Percentiles rank a stretch among this genome's conserved stretches.
Evolutionary conservation across 2,797 vertebrate genomes (phyloP).

Genomic region (Cichlasoma orientale): DNA sequence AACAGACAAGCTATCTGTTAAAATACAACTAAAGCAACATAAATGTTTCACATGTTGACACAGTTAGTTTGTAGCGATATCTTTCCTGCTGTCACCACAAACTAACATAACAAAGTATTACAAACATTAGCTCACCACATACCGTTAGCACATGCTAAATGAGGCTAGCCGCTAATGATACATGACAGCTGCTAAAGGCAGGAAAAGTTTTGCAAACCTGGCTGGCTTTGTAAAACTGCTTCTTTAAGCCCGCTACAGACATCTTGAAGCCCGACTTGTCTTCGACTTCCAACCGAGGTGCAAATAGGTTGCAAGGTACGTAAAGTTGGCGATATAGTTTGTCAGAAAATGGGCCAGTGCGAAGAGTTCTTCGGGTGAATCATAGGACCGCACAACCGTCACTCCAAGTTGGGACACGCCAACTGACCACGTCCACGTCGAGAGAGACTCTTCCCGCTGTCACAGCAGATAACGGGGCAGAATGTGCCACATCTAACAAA

Average conservation of each 20-base stretch:
- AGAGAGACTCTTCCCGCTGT: constrained; percentile 45
- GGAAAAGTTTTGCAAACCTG: constrained; percentile 86
- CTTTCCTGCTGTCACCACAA: not conserved
- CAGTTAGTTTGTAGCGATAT: not conserved
- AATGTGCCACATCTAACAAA: accelerated
- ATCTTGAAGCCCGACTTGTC: constrained; percentile 78
- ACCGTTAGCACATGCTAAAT: constrained; percentile 64
- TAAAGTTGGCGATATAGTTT: constrained; percentile 46
- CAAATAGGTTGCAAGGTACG: constrained; percentile 20
- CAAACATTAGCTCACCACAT: constrained; percentile 11
- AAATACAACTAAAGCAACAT: not conserved
- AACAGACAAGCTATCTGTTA: not conserved
- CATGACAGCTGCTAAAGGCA: constrained; percentile 50
- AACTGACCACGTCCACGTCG: constrained; percentile 77
- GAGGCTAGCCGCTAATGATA: constrained; percentile 61
- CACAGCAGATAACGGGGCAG: not conserved
- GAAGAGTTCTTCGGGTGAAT: constrained; percentile 39
- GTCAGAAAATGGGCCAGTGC: constrained; percentile 44
- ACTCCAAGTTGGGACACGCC: constrained; percentile 72
- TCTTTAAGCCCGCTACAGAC: constrained; percentile 97
- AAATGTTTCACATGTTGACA: not conserved
- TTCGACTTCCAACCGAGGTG: constrained; percentile 44
- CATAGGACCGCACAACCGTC: constrained; percentile 68
- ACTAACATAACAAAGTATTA: constrained; percentile 1
- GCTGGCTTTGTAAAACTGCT: constrained; percentile 98